Evolutionary conservation across 2,797 vertebrate species (phyloP).

Genomic region (Apodemus agrarius): DNA sequence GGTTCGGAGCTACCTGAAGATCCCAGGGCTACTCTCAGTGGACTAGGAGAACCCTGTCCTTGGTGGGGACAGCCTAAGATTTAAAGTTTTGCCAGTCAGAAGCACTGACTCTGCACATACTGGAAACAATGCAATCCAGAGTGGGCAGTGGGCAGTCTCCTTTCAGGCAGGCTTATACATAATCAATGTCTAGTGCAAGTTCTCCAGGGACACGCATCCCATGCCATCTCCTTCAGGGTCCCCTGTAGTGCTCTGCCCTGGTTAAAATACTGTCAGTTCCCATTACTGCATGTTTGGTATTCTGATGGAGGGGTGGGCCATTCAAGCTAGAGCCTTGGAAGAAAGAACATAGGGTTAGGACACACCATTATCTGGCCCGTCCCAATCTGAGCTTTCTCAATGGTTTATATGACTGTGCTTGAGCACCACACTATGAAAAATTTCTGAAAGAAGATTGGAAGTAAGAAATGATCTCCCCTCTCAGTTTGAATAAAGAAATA

Average conservation of each 20-base stretch:
- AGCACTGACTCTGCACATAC: background rate
- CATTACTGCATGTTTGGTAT: background rate
- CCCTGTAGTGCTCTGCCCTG: background rate
- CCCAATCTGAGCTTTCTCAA: too few species aligned
- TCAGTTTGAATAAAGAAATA: slow-evolving; percentile 39
- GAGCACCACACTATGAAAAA: slow-evolving; percentile 17
- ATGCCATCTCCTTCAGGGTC: background rate
- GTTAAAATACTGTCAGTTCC: background rate
- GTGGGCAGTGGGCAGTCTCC: background rate
- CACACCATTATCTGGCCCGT: background rate
- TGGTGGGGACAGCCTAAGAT: background rate
- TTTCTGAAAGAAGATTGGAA: background rate
- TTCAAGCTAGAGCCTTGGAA: background rate
- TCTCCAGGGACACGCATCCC: background rate
- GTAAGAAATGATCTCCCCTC: slow-evolving; percentile 46
- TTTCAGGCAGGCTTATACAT: slow-evolving; percentile 10
- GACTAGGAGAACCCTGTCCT: background rate
- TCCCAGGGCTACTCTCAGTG: accelerated
- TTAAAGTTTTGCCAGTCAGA: background rate
- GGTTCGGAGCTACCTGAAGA: background rate
- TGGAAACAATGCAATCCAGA: background rate
- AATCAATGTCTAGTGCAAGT: background rate
- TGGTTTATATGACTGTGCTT: background rate
- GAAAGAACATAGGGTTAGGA: background rate
- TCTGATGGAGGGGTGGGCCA: background rate